Conservation (phyloP, 2,888 invertebrate genomes). For the Lochmaea capreae region DNA sequence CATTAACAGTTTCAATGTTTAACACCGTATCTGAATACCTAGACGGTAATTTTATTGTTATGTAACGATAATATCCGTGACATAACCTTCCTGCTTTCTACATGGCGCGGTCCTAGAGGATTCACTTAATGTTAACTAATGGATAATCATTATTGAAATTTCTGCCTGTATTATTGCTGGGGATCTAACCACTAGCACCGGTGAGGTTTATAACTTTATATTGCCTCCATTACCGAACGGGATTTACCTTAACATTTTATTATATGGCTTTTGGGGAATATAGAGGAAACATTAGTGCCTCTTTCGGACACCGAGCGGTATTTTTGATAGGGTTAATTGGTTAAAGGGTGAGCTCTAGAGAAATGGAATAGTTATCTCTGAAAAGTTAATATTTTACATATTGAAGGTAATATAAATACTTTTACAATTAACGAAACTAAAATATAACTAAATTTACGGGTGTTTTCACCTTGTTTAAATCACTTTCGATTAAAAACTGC, state of each 20-base stretch:
- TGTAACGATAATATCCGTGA: constrained; percentile 44
- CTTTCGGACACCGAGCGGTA: constrained; percentile 15
- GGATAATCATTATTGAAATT: constrained; percentile 54
- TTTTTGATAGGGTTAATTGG: constrained; percentile 29
- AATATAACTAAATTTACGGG: too few relatives aligned
- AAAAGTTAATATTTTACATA: background rate
- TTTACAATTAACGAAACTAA: too few relatives aligned
- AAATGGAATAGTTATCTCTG: background rate
- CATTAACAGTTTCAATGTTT: constrained; percentile 27
- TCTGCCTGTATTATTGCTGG: constrained; percentile 45
- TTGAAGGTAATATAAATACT: background rate
- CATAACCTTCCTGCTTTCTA: constrained; percentile 37
- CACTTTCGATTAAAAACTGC: too few relatives aligned
- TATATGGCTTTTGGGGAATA: constrained; percentile 38
- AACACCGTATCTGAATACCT: constrained; percentile 29
- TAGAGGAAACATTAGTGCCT: constrained; percentile 10
- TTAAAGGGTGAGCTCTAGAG: constrained; percentile 8
- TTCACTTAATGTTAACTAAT: constrained; percentile 53
- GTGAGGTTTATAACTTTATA: constrained; percentile 45
- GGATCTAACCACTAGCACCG: constrained; percentile 36
- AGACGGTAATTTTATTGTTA: constrained; percentile 41
- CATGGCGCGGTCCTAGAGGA: constrained; percentile 46
- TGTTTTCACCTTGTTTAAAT: too few relatives aligned
- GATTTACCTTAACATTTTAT: constrained; percentile 48
- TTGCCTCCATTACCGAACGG: constrained; percentile 43